Evolutionary conservation across 2,113 vertebrate species (phyloP).

Genomic region (Sorex fumeus): DNA sequence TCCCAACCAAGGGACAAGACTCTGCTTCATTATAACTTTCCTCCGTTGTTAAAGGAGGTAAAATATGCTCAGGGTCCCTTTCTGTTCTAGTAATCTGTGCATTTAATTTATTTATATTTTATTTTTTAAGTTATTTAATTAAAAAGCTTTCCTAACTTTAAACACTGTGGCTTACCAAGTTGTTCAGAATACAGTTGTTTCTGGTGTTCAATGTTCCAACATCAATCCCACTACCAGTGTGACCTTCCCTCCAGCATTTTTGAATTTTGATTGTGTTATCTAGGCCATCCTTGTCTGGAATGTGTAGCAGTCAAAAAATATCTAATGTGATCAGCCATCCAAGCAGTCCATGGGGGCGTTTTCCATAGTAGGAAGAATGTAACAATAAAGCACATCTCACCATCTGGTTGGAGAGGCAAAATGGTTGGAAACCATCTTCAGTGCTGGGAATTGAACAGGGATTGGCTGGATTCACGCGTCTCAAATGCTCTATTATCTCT

Average conservation of each 20-base stretch:
- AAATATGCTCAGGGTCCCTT: conserved; percentile 7
- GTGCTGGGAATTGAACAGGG: too few species aligned
- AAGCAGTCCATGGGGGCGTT: neutral
- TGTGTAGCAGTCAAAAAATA: conserved; percentile 9
- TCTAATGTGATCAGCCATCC: neutral
- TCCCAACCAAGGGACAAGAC: neutral
- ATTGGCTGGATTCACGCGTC: too few species aligned
- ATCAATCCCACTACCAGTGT: too few species aligned
- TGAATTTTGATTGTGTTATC: conserved; percentile 41
- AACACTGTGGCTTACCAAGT: too few species aligned
- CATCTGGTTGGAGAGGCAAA: conserved; percentile 47
- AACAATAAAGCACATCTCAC: neutral
- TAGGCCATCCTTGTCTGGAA: conserved; percentile 6
- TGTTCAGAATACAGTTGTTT: too few species aligned
- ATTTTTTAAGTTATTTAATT: too few species aligned
- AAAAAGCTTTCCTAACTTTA: too few species aligned
- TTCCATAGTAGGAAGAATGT: neutral
- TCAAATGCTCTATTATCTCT: too few species aligned
- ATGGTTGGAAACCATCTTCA: neutral
- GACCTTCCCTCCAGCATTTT: neutral
- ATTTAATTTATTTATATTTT: too few species aligned
- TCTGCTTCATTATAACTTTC: conserved; percentile 13
- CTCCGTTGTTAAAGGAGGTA: neutral
- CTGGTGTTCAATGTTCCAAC: too few species aligned
- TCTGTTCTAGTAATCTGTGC: conserved; percentile 7